phyloP scores from a whole-genome alignment of 2,113 vertebrate species.

The Lynx canadensis region DNA sequence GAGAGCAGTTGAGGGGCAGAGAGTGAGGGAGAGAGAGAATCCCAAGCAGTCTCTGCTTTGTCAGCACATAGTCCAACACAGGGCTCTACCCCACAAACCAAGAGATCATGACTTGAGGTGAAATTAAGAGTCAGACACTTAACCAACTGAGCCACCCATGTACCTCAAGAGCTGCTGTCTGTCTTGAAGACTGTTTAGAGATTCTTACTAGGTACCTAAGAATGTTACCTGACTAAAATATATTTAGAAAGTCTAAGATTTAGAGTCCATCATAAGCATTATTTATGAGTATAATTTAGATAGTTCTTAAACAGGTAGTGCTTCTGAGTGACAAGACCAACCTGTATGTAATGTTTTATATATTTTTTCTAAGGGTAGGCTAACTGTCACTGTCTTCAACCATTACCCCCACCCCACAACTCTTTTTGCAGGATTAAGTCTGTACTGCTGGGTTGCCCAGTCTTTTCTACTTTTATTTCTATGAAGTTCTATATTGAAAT shows the following conservation, averaged over 20 bases:
- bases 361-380: neutral
- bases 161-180: neutral
- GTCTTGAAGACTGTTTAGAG: neutral
- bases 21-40: too few relatives aligned
- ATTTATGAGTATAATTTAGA: neutral
- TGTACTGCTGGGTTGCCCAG: neutral
- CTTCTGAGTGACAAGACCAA: neutral
- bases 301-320: neutral
- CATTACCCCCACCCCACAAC: neutral
- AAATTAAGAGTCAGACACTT: too few relatives aligned
- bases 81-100: too few relatives aligned
- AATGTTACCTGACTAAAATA: neutral
- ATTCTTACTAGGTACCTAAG: neutral
- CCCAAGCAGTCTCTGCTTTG: too few relatives aligned
- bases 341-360: neutral
- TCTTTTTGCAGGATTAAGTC: neutral
- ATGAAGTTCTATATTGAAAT: neutral
- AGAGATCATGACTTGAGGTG: too few relatives aligned
- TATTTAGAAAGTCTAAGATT: neutral
- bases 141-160: too few relatives aligned
- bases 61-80: too few relatives aligned
- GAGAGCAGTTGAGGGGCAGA: too few relatives aligned
- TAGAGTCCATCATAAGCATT: neutral
- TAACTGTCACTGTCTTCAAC: neutral
- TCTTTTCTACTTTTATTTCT: neutral